Conservation (phyloP, 1,140 invertebrate genomes). For the Aleiodes sp. region DNA sequence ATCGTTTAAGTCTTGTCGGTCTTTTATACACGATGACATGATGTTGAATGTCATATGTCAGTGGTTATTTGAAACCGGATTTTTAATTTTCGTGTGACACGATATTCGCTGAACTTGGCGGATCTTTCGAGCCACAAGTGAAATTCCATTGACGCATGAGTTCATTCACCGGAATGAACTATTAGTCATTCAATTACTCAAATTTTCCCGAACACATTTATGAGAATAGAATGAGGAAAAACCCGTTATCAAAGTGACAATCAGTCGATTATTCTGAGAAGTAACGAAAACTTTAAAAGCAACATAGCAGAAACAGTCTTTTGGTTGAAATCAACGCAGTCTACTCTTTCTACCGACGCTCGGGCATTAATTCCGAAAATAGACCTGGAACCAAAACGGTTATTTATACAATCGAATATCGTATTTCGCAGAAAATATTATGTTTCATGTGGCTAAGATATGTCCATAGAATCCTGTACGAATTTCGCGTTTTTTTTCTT, state of each 20-base stretch:
- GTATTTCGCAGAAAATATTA: slow-evolving; percentile 36
- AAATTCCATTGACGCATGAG: background rate
- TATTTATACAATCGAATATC: slow-evolving; percentile 47
- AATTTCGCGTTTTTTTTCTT: too few relatives aligned
- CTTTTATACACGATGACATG: too few relatives aligned
- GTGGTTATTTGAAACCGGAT: too few relatives aligned
- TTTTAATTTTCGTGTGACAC: background rate
- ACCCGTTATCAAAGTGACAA: background rate
- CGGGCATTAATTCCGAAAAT: slow-evolving; percentile 53
- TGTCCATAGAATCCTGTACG: too few relatives aligned
- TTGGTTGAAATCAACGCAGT: slow-evolving; percentile 22
- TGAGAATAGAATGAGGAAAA: too few relatives aligned
- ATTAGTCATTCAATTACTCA: background rate
- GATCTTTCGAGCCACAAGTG: background rate
- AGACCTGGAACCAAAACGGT: slow-evolving; percentile 44
- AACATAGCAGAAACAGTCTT: background rate
- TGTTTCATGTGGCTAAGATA: too few relatives aligned
- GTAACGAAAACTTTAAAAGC: background rate
- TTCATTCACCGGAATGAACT: background rate
- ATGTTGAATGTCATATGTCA: too few relatives aligned
- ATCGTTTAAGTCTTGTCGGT: too few relatives aligned
- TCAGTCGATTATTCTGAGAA: background rate
- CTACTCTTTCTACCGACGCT: slow-evolving; percentile 27
- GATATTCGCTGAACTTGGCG: background rate
- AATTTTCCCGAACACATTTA: background rate